Conservation (phyloP, 2,797 vertebrate genomes). For the Gallinago stenura region DNA sequence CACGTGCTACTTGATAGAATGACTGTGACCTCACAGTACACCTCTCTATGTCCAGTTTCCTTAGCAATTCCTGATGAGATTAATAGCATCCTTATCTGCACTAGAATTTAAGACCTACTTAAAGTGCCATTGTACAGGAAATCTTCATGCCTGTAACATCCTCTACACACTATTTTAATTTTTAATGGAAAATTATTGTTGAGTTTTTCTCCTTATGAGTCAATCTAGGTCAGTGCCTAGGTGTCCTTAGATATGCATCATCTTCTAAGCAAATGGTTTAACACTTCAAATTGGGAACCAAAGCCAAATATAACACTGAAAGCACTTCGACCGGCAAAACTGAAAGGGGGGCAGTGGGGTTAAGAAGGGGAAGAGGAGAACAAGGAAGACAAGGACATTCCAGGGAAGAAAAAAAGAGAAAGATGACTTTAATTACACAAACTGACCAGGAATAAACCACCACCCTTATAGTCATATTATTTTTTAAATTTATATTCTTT, state of each 20-base stretch:
- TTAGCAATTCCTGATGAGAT: neutral
- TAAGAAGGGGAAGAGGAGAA: neutral
- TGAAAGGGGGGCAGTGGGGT: neutral
- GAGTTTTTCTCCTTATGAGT: neutral
- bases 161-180: neutral
- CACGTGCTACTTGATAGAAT: neutral
- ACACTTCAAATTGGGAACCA: neutral
- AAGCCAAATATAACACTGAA: neutral
- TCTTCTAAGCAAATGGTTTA: neutral
- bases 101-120: neutral
- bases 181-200: neutral
- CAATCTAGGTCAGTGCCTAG: neutral
- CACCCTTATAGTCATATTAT: neutral
- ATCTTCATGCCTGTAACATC: neutral
- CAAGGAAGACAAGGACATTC: neutral
- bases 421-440: neutral
- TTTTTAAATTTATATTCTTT: neutral
- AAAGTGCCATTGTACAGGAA: neutral
- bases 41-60: neutral
- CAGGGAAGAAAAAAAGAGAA: neutral
- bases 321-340: neutral
- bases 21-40: neutral
- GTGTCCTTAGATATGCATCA: neutral
- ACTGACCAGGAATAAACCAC: neutral
- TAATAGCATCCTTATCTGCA: neutral